Percentiles rank a stretch among this genome's conserved stretches.
phyloP scores from a whole-genome alignment of 2,888 invertebrate species.

The Criorhina ranunculi region DNA sequence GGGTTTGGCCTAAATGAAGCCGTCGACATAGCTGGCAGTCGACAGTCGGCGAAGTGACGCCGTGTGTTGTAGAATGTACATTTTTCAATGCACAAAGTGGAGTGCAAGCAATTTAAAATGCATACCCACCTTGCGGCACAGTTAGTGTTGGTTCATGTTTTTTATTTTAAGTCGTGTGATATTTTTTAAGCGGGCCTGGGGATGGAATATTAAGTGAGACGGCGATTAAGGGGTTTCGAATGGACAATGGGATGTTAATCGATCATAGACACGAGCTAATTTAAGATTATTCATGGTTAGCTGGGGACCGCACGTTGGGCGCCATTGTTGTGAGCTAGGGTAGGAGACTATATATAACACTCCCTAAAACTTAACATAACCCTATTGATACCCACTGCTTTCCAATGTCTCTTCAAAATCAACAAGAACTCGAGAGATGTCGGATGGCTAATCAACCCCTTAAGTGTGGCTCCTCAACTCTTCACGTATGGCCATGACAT shows the following conservation, averaged over 20 bases:
- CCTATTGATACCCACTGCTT: no score
- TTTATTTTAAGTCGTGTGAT: neutral
- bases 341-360: no score
- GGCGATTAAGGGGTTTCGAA: neutral
- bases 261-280: no score
- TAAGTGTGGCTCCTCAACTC: no score
- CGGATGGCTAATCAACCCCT: no score
- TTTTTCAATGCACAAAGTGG: constrained; percentile 39
- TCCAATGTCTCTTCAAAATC: no score
- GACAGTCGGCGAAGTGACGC: constrained; percentile 6
- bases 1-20: constrained; percentile 34
- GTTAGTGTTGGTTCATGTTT: constrained; percentile 14
- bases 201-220: constrained; percentile 7
- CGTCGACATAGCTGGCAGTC: neutral
- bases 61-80: constrained; percentile 21
- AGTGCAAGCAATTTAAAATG: constrained; percentile 32
- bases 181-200: neutral
- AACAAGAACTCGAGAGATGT: no score
- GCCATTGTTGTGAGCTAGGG: no score
- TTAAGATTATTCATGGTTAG: no score
- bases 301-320: no score
- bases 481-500: no score
- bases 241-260: neutral
- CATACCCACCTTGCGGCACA: constrained; percentile 27
- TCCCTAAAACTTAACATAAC: no score